Base-by-base conservation (phyloP, 2,797 vertebrate genomes). In the Intellagama lesueurii region DNA sequence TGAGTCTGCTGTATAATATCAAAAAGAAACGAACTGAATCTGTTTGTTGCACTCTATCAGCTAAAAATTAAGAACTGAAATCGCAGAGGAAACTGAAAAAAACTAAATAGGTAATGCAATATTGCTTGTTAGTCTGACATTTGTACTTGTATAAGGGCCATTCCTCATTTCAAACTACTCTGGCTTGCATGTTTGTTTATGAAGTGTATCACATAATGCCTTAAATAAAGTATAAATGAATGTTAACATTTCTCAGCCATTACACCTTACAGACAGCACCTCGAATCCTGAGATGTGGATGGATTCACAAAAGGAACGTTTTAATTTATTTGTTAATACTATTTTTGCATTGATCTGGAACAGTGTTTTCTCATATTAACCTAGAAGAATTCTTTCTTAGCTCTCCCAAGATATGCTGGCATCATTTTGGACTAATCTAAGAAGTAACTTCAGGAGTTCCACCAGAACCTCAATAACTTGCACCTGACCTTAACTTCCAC, bases 51-150 rank as follows among this genome's bases (percentile, higher is more conserved):
- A n/a, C 30, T 77, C 66, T 83, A 72, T 82, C 85, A 77, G 32
- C 35, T 78, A 72, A 30, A 82, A 81, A 77, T 82, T 86, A 90
- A 90, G 47, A 73, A 69, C n/a, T n/a, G 44, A 80, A 73, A 19
- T 72, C 32, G 60, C 35, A 49, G 35, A 26, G 79, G 79, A 77
- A 56, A n/a, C n/a, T 90, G 69, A 60, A 44, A 82, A 82, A 72
- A 75, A 30, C 78, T 85, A 86, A 86, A 24, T 80, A 77, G 26
- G 72, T 56, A 82, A 77, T 56, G 49, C 3, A 56, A 82, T 60
- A 26, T 47, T 76, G 60, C 19, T 12, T 40, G 70, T 88, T 84
- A 44, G 75, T 9, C 22, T 77, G 69, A 32, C 60, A n/a, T 30
- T 78, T 82, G 19, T 24, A 16, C 14, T 30, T 56, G 24, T 52